phyloP scores from a whole-genome alignment of 2,113 vertebrate genomes.

The Saguinus midas region DNA sequence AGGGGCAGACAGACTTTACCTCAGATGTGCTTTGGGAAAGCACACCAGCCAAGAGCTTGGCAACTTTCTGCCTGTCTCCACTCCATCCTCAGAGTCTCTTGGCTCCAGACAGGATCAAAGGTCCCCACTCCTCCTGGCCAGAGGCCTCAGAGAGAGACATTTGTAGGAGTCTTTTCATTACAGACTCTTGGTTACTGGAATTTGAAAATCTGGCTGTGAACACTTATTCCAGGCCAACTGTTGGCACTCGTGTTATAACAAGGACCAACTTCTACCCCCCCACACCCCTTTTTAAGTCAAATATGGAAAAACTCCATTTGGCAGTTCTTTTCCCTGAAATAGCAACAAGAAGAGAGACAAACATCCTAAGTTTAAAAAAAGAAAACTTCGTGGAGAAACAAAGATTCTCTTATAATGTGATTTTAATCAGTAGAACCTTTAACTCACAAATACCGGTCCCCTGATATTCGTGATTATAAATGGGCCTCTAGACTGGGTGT shows the following conservation, averaged over 20 bases:
- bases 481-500: background rate
- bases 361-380: background rate
- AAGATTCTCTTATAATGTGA: background rate
- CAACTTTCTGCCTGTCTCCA: background rate
- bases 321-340: constrained; percentile 40
- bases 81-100: background rate
- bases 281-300: background rate
- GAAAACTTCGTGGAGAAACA: background rate
- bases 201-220: constrained; percentile 51
- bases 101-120: constrained; percentile 36
- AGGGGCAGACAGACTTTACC: background rate
- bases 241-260: constrained; percentile 1
- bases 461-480: background rate
- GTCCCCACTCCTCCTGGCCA: background rate
- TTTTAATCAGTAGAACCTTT: constrained; percentile 11
- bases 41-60: background rate
- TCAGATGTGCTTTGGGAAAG: background rate
- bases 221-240: constrained; percentile 1
- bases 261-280: background rate
- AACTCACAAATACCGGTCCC: background rate
- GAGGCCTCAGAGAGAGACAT: background rate
- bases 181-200: constrained; percentile 41
- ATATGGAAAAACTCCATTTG: constrained; percentile 58
- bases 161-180: constrained; percentile 58
- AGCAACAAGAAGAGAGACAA: constrained; percentile 13